Evolutionary conservation across 2,113 vertebrate species (phyloP).

Genomic region (Xiphophorus couchianus): DNA sequence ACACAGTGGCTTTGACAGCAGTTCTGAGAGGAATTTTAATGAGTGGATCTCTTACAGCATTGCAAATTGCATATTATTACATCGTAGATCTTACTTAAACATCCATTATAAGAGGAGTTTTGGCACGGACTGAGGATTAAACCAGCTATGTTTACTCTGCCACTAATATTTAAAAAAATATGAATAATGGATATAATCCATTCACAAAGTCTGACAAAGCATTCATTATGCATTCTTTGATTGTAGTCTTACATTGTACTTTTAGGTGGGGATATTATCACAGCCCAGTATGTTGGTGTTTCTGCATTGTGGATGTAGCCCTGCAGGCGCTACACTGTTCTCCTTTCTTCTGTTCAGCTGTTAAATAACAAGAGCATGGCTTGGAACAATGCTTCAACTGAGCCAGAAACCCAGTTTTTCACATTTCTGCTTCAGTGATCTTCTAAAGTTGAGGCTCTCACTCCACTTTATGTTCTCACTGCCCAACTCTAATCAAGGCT

Average conservation of each 20-base stretch:
- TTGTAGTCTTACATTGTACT: not conserved
- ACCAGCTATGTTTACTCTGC: not conserved
- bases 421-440: constrained; percentile 56
- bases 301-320: constrained; percentile 26
- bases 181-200: not conserved
- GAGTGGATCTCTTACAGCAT: constrained; percentile 7
- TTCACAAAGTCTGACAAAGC: not conserved
- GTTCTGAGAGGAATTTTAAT: constrained; percentile 61
- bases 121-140: not conserved
- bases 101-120: not conserved
- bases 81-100: not conserved
- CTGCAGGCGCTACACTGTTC: constrained; percentile 38
- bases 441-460: constrained; percentile 29
- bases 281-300: constrained; percentile 3
- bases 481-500: not conserved
- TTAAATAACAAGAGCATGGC: constrained; percentile 45
- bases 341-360: constrained; percentile 31
- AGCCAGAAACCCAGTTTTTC: constrained; percentile 60
- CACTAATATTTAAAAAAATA: not conserved
- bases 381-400: constrained; percentile 49
- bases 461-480: not conserved
- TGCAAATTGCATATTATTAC: not conserved
- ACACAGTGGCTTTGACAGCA: constrained; percentile 23
- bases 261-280: constrained; percentile 13
- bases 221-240: not conserved